A percentile compares a stretch with the other conserved stretches of the same genome.
These are phyloP conservation scores for Ceratina australensis DNA, from an alignment of 1,140 invertebrate species.

Conservation along the genomic window DNA sequence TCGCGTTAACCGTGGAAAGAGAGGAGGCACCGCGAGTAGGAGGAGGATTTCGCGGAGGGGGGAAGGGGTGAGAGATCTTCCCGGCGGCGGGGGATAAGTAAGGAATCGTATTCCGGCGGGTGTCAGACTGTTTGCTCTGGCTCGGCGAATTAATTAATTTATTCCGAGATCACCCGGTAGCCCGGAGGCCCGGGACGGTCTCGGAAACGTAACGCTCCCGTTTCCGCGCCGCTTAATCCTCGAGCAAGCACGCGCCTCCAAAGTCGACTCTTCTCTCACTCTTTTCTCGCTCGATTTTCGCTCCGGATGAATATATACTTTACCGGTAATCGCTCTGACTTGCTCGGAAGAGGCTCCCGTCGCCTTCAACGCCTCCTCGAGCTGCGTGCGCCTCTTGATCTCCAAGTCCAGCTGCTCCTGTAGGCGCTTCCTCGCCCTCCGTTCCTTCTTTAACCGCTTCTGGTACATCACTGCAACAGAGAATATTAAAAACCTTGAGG, in stretches of 20 bases:
- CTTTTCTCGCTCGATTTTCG: neutral
- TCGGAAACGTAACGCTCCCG: conserved; percentile 14
- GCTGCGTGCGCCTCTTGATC: conserved; percentile 86
- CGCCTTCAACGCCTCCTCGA: conserved; percentile 89
- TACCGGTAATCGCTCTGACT: conserved; percentile 88
- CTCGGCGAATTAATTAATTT: conserved; percentile 75
- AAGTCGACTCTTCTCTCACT: neutral
- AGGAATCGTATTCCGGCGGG: conserved; percentile 74
- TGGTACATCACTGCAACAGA: conserved; percentile 89
- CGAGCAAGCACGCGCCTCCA: conserved; percentile 11
- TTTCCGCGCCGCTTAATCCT: conserved; percentile 17
- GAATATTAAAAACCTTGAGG: conserved; percentile 30
- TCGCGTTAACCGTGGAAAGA: conserved; percentile 28
- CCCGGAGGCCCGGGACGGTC: conserved; percentile 52
- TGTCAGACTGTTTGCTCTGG: conserved; percentile 74
- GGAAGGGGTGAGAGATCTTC: conserved; percentile 64
- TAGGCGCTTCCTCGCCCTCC: conserved; percentile 88
- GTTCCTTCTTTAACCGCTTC: conserved; percentile 92
- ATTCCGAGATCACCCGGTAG: conserved; percentile 69
- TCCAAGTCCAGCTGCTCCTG: conserved; percentile 92
- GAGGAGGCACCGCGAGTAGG: conserved; percentile 17
- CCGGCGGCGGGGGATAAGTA: conserved; percentile 67
- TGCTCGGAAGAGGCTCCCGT: conserved; percentile 88
- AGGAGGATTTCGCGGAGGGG: conserved; percentile 62
- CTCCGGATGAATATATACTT: conserved; percentile 49